phyloP scores from a whole-genome alignment of 2,888 invertebrate species.

The Creontiades dilutus region DNA sequence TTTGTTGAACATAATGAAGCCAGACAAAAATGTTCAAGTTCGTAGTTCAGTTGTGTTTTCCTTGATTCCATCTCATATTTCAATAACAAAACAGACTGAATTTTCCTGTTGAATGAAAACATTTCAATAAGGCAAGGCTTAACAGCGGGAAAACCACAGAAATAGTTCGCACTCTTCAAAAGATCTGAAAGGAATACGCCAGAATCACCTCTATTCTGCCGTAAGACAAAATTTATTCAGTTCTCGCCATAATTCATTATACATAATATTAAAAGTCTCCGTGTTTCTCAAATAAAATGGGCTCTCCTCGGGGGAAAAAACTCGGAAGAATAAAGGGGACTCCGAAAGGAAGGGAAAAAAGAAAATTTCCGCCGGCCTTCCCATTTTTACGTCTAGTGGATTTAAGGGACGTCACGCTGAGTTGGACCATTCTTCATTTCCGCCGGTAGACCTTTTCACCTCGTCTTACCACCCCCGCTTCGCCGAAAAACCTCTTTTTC shows the following conservation, averaged over 20 bases:
- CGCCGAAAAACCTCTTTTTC: neutral
- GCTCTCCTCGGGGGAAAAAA: neutral
- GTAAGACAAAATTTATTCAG: neutral
- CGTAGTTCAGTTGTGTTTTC: too few species aligned
- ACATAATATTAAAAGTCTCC: neutral
- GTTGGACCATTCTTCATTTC: constrained; percentile 21
- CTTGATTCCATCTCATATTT: too few species aligned
- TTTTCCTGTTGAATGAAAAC: too few species aligned
- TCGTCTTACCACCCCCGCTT: neutral
- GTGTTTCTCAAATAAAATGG: neutral
- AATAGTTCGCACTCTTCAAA: too few species aligned
- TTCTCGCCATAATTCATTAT: neutral
- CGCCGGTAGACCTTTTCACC: constrained; percentile 27
- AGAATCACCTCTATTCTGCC: neutral
- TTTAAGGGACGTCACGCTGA: neutral
- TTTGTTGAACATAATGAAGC: too few species aligned
- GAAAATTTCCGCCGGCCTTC: neutral
- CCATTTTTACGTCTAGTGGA: neutral
- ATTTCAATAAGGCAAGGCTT: too few species aligned
- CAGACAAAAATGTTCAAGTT: too few species aligned
- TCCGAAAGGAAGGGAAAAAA: neutral
- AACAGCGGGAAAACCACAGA: too few species aligned
- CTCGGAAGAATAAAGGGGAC: neutral
- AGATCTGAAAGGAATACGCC: too few species aligned
- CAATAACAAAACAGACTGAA: too few species aligned